Conservation (phyloP, 64 coral and sea anemone species). For the Actinia tenebrosa region DNA sequence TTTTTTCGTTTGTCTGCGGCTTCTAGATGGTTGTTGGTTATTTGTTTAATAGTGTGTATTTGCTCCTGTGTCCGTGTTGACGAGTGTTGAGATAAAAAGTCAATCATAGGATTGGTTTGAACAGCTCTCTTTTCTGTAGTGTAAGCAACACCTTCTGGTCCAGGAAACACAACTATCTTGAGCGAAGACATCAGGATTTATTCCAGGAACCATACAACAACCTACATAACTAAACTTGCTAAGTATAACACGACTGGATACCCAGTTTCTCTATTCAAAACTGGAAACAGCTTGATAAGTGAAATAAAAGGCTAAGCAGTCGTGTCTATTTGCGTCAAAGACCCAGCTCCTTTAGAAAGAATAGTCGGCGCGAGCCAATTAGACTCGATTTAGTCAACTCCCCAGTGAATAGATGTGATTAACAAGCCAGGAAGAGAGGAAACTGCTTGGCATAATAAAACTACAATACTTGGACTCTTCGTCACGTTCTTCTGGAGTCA, state of each 20-base stretch:
- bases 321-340: background rate
- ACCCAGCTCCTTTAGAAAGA: background rate
- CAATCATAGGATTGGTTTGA: background rate
- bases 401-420: background rate
- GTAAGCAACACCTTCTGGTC: slow-evolving; percentile 15
- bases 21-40: background rate
- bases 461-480: background rate
- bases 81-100: background rate
- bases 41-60: slow-evolving; percentile 13
- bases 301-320: background rate
- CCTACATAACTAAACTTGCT: background rate
- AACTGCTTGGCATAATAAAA: background rate
- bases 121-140: background rate
- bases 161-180: slow-evolving; percentile 47
- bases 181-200: background rate
- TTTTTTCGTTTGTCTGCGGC: slow-evolving; percentile 19
- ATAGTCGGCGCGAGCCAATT: background rate
- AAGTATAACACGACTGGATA: background rate
- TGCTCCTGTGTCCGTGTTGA: background rate
- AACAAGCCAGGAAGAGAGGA: background rate
- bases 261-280: background rate
- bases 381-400: background rate
- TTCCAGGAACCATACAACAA: background rate
- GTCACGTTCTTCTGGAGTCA: background rate
- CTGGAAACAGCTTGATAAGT: background rate